Percentiles rank a stretch among this genome's conserved stretches.
phyloP scores from a whole-genome alignment of 1,140 invertebrate genomes.

The Asobara japonica region DNA sequence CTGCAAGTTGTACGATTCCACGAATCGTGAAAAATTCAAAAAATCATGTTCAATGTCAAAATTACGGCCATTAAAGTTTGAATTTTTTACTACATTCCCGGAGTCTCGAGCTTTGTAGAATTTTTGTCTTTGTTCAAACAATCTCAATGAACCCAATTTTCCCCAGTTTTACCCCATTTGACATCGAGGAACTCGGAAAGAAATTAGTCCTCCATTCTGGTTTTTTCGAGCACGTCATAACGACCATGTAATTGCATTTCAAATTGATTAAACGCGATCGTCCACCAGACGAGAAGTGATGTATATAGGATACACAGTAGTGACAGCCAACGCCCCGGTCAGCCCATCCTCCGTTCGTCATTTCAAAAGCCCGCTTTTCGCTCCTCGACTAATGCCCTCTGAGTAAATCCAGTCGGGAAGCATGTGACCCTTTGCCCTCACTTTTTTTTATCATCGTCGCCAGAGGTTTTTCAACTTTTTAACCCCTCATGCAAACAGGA shows the following conservation, averaged over 20 bases:
- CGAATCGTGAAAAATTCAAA: too few species aligned
- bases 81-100: too few species aligned
- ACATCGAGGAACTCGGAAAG: neutral
- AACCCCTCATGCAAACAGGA: slow-evolving; percentile 19
- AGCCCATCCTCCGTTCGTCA: slow-evolving; percentile 4
- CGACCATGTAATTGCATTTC: slow-evolving; percentile 22
- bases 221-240: neutral
- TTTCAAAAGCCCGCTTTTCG: slow-evolving; percentile 4
- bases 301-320: neutral
- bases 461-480: slow-evolving; percentile 8
- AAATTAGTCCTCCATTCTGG: neutral
- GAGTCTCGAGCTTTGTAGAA: too few species aligned
- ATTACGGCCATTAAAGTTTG: too few species aligned
- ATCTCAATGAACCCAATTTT: too few species aligned
- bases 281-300: neutral
- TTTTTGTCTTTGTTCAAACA: too few species aligned
- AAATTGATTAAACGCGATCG: slow-evolving; percentile 25
- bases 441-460: neutral
- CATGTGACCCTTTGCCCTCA: slow-evolving; percentile 8
- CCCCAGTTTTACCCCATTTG: neutral
- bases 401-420: neutral
- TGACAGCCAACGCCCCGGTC: slow-evolving; percentile 8
- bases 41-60: too few species aligned
- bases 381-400: slow-evolving; percentile 5
- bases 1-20: too few species aligned